Evolutionary conservation across 2,888 invertebrate genomes (phyloP).

Genomic region (Notodonta ziczac): DNA sequence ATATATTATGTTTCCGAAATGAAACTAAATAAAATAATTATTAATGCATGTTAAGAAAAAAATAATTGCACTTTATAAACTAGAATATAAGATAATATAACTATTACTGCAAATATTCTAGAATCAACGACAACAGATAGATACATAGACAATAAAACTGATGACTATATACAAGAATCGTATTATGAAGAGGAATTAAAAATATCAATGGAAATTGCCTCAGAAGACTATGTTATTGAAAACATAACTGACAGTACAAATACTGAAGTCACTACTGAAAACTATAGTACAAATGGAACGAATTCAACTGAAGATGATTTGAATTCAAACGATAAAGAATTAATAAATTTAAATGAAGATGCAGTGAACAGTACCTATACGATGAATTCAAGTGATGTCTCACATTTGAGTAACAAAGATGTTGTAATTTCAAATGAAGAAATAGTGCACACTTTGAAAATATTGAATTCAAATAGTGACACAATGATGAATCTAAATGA

Average conservation of each 20-base stretch:
- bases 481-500: background rate
- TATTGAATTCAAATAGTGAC: background rate
- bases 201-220: background rate
- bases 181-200: background rate
- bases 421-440: background rate
- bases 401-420: background rate
- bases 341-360: background rate
- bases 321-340: background rate
- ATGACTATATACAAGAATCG: background rate
- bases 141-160: background rate
- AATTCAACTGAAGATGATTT: background rate
- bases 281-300: background rate
- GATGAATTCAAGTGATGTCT: background rate
- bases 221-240: background rate
- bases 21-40: too few species aligned
- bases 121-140: background rate
- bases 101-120: background rate
- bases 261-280: background rate
- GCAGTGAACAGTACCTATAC: background rate
- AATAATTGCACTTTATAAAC: too few species aligned
- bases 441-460: background rate
- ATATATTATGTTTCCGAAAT: too few species aligned
- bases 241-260: background rate
- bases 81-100: too few species aligned
- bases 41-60: too few species aligned